Base-by-base conservation (phyloP, 2,113 vertebrate genomes). In the Puntigrus tetrazona region DNA sequence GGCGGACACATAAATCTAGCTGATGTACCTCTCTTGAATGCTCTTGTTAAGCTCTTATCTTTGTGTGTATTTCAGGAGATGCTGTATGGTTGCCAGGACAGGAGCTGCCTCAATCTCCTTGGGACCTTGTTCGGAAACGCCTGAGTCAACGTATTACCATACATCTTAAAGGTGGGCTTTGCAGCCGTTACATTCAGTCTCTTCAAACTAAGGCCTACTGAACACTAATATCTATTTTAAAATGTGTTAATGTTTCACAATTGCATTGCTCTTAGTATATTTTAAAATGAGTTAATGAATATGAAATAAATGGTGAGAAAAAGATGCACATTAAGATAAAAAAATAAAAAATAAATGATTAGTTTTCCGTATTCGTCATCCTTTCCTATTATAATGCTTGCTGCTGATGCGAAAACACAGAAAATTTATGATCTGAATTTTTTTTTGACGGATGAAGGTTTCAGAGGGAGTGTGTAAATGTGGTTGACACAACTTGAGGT, bases 71-170 rank as follows among this genome's bases (percentile, higher is more conserved):
- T 55, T 80, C 91, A 99, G 98, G 97, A 90, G 96, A 93, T 45
- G 50, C 93, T 9, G 92, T 93, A 0, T 99, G 97, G 97, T 91
- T 94, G 84, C 88, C 91, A 5, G 94, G 95, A 91, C 96, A 98
- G 92, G 94, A 94, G 82, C 95, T 94, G 86, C 67, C 94, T 5
- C 89, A 94, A 10, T 91, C 94, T 72, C 97, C 96, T 0, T 98
- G 98, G 97, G 96, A 98, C 74, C 95, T 99, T n/a, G 87, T 98
- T 92, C 95, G 92, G 81, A 98, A 92, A 87, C 96, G 93, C 63
- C 94, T 93, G 86, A 90, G 94, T 81, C 96, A 97, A 79, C 87
- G 93, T 41, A 90, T 98, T 89, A 95, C 94, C 25, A 90, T 96
- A 84, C 89, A 86, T 72, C 92, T 94, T 55, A 93, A 93, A 94